These are phyloP conservation scores for Syngnathus acus DNA, from an alignment of 2,797 vertebrate genomes.

Conservation along the genomic window DNA sequence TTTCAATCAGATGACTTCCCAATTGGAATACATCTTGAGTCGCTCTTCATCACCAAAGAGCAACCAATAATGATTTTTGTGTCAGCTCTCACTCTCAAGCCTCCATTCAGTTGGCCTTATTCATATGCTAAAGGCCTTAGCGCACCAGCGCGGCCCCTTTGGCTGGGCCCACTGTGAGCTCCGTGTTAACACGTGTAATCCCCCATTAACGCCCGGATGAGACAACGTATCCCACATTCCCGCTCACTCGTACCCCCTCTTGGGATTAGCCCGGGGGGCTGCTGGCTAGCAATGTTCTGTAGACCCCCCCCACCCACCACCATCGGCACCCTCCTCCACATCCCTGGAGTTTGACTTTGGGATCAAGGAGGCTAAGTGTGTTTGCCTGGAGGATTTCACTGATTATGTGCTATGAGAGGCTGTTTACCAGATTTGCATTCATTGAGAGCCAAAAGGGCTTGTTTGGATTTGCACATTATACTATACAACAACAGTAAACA, in stretches of 20 bases:
- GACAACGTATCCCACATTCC: constrained; percentile 57
- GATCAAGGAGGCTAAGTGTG: constrained; percentile 46
- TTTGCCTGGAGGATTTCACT: constrained; percentile 43
- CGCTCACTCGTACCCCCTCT: constrained; percentile 56
- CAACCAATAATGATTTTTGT: constrained; percentile 8
- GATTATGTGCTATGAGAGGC: constrained; percentile 27
- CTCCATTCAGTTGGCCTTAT: constrained; percentile 65
- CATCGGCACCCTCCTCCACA: constrained; percentile 22
- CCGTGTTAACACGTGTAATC: constrained; percentile 77
- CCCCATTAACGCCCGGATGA: constrained; percentile 62
- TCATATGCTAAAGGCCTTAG: constrained; percentile 71
- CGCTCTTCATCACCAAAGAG: background rate
- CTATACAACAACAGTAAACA: constrained; percentile 6
- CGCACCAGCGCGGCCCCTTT: constrained; percentile 54
- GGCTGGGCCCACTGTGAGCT: constrained; percentile 60
- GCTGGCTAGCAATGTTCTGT: constrained; percentile 60
- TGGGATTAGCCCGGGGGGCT: constrained; percentile 64
- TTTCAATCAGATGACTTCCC: too few species aligned
- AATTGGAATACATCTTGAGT: background rate
- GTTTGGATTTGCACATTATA: constrained; percentile 7
- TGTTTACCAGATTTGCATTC: constrained; percentile 33
- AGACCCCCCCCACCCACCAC: constrained; percentile 46
- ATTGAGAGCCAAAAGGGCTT: constrained; percentile 16
- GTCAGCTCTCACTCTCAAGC: constrained; percentile 60
- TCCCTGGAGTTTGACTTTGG: constrained; percentile 20